Evolutionary conservation across 2,888 invertebrate species (phyloP).

Genomic region (Mesorhabditis sp.): DNA sequence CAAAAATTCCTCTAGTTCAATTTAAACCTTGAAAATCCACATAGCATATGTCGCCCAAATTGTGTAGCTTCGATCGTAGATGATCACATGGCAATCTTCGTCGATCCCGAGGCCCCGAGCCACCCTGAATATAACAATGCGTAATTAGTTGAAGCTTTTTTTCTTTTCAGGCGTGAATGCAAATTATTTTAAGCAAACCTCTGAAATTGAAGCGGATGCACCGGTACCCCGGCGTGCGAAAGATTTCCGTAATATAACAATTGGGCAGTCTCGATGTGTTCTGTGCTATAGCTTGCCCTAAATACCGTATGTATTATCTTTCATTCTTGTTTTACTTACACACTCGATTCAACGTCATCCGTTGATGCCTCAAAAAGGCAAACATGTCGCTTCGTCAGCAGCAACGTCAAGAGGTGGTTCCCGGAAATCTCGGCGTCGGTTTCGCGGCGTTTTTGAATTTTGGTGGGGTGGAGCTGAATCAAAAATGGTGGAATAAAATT

Average conservation of each 20-base stretch:
- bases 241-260: slow-evolving; percentile 50
- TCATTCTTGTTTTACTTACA: slow-evolving; percentile 23
- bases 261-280: slow-evolving; percentile 49
- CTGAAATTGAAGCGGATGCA: slow-evolving; percentile 52
- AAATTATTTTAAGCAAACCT: slow-evolving; percentile 7
- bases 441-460: neutral
- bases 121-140: slow-evolving; percentile 26
- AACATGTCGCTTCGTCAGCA: slow-evolving; percentile 47
- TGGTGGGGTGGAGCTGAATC: too few species aligned
- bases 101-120: slow-evolving; percentile 52
- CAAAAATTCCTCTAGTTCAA: neutral
- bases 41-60: slow-evolving; percentile 52
- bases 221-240: slow-evolving; percentile 53
- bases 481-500: too few species aligned
- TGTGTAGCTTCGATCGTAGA: slow-evolving; percentile 50
- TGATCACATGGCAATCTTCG: slow-evolving; percentile 47
- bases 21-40: slow-evolving; percentile 51
- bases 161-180: neutral
- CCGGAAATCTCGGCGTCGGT: slow-evolving; percentile 39
- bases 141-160: neutral
- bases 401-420: slow-evolving; percentile 42
- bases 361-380: slow-evolving; percentile 48
- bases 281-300: slow-evolving; percentile 21
- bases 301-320: too few species aligned
- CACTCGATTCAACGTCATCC: slow-evolving; percentile 32